Percentiles rank a stretch among this genome's conserved stretches.
phyloP scores from a whole-genome alignment of 2,888 invertebrate genomes.

The Acleris cristana region DNA sequence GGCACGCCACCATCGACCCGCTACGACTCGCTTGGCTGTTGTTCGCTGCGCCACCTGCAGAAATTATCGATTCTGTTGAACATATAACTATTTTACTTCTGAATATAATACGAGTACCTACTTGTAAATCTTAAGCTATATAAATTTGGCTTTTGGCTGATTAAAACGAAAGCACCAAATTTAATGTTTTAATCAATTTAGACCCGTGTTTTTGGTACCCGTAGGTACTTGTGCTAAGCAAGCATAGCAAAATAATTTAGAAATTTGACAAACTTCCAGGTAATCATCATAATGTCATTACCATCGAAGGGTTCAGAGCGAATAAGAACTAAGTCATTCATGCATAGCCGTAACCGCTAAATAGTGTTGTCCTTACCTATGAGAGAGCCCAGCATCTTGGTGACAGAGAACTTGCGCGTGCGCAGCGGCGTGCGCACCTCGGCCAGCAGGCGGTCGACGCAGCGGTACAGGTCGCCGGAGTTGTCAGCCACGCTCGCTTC shows the following conservation, averaged over 20 bases:
- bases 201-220: no score
- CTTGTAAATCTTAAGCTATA: no score
- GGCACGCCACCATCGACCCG: slow-evolving; percentile 84
- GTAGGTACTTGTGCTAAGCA: no score
- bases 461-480: slow-evolving; percentile 88
- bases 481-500: slow-evolving; percentile 93
- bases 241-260: no score
- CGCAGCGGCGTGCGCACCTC: slow-evolving; percentile 87
- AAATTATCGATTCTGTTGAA: slow-evolving; percentile 55
- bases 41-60: slow-evolving; percentile 67
- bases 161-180: no score
- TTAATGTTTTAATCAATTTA: no score
- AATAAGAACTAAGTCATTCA: background rate
- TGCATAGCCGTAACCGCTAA: no score
- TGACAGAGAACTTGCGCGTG: slow-evolving; percentile 89
- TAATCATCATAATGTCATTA: no score
- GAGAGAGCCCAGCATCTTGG: slow-evolving; percentile 90
- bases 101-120: background rate
- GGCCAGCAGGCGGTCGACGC: slow-evolving; percentile 87
- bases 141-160: background rate
- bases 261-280: no score
- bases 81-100: slow-evolving; percentile 12
- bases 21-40: slow-evolving; percentile 67
- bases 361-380: slow-evolving; percentile 76
- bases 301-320: background rate